Percentiles rank a stretch among this genome's conserved stretches.
Evolutionary conservation across 2,888 invertebrate species (phyloP).

Genomic region (Phytoseiulus persimilis): DNA sequence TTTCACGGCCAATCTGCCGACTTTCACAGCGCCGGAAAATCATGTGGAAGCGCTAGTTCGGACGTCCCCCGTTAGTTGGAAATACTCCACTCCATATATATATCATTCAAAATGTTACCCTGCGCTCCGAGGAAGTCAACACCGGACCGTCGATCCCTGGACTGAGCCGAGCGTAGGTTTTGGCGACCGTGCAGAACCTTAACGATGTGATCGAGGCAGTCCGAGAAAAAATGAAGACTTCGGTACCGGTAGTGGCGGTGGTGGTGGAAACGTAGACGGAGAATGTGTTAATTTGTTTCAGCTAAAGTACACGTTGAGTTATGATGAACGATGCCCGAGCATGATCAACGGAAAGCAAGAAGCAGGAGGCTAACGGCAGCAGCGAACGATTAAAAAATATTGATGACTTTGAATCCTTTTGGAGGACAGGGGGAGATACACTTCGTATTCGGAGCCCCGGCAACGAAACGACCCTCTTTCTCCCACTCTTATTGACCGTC

Average conservation of each 20-base stretch:
- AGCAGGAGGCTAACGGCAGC: neutral
- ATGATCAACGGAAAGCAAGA: neutral
- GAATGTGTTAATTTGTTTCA: neutral
- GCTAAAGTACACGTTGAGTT: slow-evolving; percentile 5
- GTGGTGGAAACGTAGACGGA: neutral
- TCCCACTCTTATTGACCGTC: too few relatives aligned
- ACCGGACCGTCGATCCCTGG: too few relatives aligned
- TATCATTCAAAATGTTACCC: too few relatives aligned
- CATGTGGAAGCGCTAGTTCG: neutral
- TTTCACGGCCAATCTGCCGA: neutral
- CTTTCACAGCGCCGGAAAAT: neutral
- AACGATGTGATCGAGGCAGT: neutral
- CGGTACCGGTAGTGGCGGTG: neutral
- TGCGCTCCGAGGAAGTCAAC: too few relatives aligned
- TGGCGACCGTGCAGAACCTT: neutral
- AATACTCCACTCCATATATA: too few relatives aligned
- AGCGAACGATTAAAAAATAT: neutral
- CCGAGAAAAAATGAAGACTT: neutral
- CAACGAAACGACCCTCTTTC: neutral
- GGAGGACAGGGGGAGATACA: neutral
- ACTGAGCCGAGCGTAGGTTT: neutral
- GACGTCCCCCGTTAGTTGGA: neutral
- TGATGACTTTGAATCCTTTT: neutral
- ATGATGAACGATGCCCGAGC: neutral
- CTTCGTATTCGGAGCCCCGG: neutral